Conservation (phyloP, 2,888 invertebrate species). For the Bombylius major region DNA sequence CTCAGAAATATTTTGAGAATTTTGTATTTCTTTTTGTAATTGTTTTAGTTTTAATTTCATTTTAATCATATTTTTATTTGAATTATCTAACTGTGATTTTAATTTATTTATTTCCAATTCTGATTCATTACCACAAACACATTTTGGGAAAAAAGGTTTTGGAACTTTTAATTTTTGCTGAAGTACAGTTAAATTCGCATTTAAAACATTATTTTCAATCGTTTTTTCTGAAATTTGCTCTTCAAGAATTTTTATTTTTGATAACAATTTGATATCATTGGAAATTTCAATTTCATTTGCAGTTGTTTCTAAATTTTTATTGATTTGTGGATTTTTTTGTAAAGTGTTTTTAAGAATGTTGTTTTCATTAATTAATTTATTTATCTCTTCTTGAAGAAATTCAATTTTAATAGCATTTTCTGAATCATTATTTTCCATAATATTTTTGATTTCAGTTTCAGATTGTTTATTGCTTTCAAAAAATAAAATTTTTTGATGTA, state of each 20-base stretch:
- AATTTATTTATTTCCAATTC: constrained; percentile 39
- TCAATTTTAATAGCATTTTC: constrained; percentile 41
- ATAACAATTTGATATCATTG: constrained; percentile 10
- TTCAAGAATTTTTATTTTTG: constrained; percentile 32
- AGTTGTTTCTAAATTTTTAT: constrained; percentile 18
- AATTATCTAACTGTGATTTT: constrained; percentile 57
- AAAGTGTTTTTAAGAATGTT: constrained; percentile 43
- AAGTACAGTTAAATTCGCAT: constrained; percentile 34
- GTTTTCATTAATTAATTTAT: constrained; percentile 41
- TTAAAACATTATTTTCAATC: constrained; percentile 40
- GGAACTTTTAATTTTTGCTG: constrained; percentile 30
- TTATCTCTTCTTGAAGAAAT: constrained; percentile 41
- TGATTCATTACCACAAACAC: constrained; percentile 17
- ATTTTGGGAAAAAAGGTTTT: constrained; percentile 27
- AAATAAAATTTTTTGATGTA: too few relatives aligned
- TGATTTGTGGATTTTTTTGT: constrained; percentile 18
- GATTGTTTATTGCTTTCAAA: too few relatives aligned
- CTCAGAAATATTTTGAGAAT: constrained; percentile 53
- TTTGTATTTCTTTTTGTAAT: constrained; percentile 59
- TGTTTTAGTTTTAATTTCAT: constrained; percentile 61
- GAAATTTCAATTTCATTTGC: constrained; percentile 35
- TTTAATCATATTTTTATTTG: constrained; percentile 65
- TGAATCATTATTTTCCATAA: not conserved
- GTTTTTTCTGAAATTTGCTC: constrained; percentile 42
- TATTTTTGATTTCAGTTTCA: too few relatives aligned